Evolutionary conservation across 2,888 invertebrate genomes (phyloP).

Genomic region (Dasysyrphus tricinctus): DNA sequence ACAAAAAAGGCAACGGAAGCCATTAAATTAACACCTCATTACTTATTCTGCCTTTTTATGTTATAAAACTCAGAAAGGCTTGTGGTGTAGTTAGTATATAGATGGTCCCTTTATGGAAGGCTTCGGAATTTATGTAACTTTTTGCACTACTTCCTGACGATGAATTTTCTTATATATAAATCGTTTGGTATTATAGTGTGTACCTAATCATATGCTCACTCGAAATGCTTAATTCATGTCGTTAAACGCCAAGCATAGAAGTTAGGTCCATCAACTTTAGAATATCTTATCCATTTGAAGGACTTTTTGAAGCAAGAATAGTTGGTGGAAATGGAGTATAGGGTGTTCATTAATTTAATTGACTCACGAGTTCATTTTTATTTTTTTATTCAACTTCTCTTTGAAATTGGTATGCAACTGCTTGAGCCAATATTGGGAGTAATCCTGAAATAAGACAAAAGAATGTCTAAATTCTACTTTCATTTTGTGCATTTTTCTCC

Average conservation of each 20-base stretch:
- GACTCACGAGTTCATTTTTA: no score
- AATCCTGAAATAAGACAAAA: no score
- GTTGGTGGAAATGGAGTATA: background rate
- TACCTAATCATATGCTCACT: slow-evolving; percentile 48
- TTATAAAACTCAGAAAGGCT: background rate
- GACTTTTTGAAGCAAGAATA: background rate
- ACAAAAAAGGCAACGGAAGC: slow-evolving; percentile 10
- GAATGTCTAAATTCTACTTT: no score
- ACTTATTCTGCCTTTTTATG: slow-evolving; percentile 3
- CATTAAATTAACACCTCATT: slow-evolving; percentile 22
- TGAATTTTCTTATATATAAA: slow-evolving; percentile 41
- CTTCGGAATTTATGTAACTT: slow-evolving; percentile 1
- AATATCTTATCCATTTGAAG: slow-evolving; percentile 6
- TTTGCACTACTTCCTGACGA: slow-evolving; percentile 1
- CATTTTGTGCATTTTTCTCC: no score
- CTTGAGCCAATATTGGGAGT: no score
- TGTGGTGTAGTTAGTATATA: background rate
- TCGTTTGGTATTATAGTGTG: slow-evolving; percentile 11
- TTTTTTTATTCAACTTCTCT: no score
- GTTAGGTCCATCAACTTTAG: slow-evolving; percentile 4
- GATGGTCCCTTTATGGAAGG: background rate
- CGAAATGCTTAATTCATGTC: slow-evolving; percentile 60
- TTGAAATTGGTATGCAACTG: no score
- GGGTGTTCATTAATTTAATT: slow-evolving; percentile 20
- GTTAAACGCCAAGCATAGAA: slow-evolving; percentile 21